These are phyloP conservation scores for Phocides pigmalion DNA, from an alignment of 1,140 invertebrate species.

Conservation along the genomic window DNA sequence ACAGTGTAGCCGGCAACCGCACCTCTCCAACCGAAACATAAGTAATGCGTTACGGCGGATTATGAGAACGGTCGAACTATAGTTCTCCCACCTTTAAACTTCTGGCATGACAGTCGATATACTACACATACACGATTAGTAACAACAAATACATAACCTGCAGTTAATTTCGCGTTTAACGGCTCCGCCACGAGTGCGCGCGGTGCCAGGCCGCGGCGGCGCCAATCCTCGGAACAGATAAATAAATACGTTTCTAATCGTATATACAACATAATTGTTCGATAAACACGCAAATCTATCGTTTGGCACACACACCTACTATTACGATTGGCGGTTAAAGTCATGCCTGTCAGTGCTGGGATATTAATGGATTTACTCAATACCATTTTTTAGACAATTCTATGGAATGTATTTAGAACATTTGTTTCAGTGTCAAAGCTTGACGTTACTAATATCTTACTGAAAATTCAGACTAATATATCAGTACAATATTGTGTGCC, in stretches of 20 bases:
- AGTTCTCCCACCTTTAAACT: background rate
- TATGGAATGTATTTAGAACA: no score
- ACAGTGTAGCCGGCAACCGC: no score
- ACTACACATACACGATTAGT: background rate
- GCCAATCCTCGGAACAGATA: conserved; percentile 17
- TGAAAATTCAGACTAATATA: no score
- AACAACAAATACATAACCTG: background rate
- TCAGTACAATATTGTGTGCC: no score
- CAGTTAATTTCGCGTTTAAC: conserved; percentile 17
- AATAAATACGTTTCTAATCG: conserved; percentile 23
- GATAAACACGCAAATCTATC: conserved; percentile 22
- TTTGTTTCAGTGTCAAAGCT: no score
- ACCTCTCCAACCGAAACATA: no score
- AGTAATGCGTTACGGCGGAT: no score
- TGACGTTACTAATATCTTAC: no score
- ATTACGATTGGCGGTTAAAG: background rate
- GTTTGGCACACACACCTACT: conserved; percentile 9
- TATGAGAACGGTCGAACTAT: background rate
- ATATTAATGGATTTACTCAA: no score
- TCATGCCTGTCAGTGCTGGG: background rate
- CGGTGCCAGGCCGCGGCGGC: conserved; percentile 20
- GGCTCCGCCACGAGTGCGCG: background rate
- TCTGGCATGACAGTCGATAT: background rate
- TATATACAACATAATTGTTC: conserved; percentile 18
- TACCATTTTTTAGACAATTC: no score